Conservation (phyloP, 1,140 invertebrate genomes). For the Gonioctena quinquepunctata region DNA sequence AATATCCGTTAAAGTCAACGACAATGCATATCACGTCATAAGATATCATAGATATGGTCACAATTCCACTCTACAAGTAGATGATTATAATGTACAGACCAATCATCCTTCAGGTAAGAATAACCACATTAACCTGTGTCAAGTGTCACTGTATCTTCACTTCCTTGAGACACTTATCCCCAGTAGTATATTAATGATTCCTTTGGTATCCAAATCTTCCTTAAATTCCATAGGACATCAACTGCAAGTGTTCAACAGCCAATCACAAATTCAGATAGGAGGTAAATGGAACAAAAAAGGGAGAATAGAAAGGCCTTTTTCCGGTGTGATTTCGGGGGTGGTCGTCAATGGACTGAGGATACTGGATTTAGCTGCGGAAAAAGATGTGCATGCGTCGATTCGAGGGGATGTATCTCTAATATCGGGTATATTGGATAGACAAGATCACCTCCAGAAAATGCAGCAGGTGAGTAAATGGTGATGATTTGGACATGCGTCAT, state of each 20-base stretch:
- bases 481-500: too few relatives aligned
- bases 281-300: slow-evolving; percentile 80
- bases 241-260: slow-evolving; percentile 88
- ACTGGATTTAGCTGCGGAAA: slow-evolving; percentile 82
- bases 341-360: slow-evolving; percentile 85
- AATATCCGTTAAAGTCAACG: slow-evolving; percentile 85
- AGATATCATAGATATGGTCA: slow-evolving; percentile 85
- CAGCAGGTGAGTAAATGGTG: slow-evolving; percentile 76
- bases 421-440: slow-evolving; percentile 72
- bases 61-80: slow-evolving; percentile 89
- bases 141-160: too few relatives aligned
- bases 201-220: too few relatives aligned
- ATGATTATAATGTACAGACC: slow-evolving; percentile 85
- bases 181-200: too few relatives aligned
- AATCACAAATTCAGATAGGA: slow-evolving; percentile 88
- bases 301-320: slow-evolving; percentile 77
- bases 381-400: slow-evolving; percentile 73
- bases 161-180: too few relatives aligned
- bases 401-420: slow-evolving; percentile 76
- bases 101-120: slow-evolving; percentile 74
- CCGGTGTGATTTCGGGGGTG: slow-evolving; percentile 85
- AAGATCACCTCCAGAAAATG: slow-evolving; percentile 76
- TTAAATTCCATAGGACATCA: slow-evolving; percentile 70
- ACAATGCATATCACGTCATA: slow-evolving; percentile 92
- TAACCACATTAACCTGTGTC: too few relatives aligned